Conservation (phyloP, 2,888 invertebrate species). For the Invenusta paracnida region DNA sequence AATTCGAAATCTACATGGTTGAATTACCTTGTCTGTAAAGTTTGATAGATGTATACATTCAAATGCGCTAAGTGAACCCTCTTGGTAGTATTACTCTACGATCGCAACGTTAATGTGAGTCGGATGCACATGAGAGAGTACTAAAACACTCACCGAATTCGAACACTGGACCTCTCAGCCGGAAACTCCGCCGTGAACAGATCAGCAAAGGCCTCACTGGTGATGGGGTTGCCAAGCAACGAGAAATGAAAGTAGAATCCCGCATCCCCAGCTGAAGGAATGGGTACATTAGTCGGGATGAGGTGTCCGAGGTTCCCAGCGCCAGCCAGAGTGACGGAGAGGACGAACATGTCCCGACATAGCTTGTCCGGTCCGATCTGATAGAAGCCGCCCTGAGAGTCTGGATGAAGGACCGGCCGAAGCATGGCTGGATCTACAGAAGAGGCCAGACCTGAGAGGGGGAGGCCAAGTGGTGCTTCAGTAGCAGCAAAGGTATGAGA, state of each 20-base stretch:
- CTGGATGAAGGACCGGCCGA: constrained; percentile 34
- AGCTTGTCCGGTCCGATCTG: constrained; percentile 58
- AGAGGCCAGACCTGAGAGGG: too few relatives aligned
- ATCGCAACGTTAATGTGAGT: too few relatives aligned
- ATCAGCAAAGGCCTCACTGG: constrained; percentile 59
- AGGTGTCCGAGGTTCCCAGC: constrained; percentile 52
- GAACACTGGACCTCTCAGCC: constrained; percentile 61
- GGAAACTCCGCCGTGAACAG: constrained; percentile 59
- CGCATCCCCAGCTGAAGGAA: constrained; percentile 42
- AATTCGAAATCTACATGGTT: too few relatives aligned
- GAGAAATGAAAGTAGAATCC: constrained; percentile 62
- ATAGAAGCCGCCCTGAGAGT: constrained; percentile 57
- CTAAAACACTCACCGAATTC: constrained; percentile 52
- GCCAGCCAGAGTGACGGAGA: constrained; percentile 61
- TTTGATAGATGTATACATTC: too few relatives aligned
- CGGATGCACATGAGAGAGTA: too few relatives aligned
- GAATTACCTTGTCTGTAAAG: too few relatives aligned
- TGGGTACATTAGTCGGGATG: constrained; percentile 33
- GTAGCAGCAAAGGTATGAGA: too few relatives aligned
- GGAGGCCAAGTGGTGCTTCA: too few relatives aligned
- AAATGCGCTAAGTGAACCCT: too few relatives aligned
- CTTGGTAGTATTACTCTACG: not conserved
- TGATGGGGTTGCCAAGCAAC: constrained; percentile 61
- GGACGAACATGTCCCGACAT: constrained; percentile 57
- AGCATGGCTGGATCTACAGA: not conserved